These are phyloP conservation scores for Cryptocheilus praepositus DNA, from an alignment of 2,888 invertebrate genomes.

Conservation along the genomic window DNA sequence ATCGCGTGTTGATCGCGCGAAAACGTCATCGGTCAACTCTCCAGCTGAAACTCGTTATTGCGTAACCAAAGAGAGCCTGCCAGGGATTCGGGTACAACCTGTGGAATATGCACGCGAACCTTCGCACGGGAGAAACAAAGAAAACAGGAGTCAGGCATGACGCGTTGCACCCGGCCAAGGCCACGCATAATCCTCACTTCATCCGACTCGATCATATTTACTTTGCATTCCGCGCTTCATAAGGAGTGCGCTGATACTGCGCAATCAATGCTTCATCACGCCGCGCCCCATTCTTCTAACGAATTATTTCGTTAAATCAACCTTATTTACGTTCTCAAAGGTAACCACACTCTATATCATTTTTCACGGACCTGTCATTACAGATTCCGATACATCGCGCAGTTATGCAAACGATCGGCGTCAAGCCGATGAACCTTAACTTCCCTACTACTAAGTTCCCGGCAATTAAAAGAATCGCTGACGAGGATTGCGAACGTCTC, in stretches of 20 bases:
- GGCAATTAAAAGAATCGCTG: too few species aligned
- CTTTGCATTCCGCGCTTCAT: constrained; percentile 62
- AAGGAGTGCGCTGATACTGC: constrained; percentile 36
- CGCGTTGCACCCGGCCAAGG: constrained; percentile 51
- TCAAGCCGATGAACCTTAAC: too few species aligned
- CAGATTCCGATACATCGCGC: too few species aligned
- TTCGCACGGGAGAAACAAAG: too few species aligned
- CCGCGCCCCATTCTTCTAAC: not conserved
- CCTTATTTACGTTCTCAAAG: too few species aligned
- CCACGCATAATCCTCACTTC: constrained; percentile 49
- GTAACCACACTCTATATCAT: too few species aligned
- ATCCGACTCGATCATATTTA: constrained; percentile 44
- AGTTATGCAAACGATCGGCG: too few species aligned
- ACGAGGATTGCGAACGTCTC: too few species aligned
- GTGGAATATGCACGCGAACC: constrained; percentile 29
- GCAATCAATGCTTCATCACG: constrained; percentile 32
- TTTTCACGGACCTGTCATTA: too few species aligned
- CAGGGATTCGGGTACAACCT: constrained; percentile 34
- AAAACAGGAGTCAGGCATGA: not conserved
- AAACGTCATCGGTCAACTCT: constrained; percentile 7
- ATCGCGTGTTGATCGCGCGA: constrained; percentile 8
- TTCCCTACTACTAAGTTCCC: too few species aligned
- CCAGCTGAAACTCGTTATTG: constrained; percentile 25
- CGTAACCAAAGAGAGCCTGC: constrained; percentile 19
- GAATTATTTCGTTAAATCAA: too few species aligned